These are phyloP conservation scores for Aleiodes leptofemur DNA, from an alignment of 2,888 invertebrate species.

Conservation along the genomic window DNA sequence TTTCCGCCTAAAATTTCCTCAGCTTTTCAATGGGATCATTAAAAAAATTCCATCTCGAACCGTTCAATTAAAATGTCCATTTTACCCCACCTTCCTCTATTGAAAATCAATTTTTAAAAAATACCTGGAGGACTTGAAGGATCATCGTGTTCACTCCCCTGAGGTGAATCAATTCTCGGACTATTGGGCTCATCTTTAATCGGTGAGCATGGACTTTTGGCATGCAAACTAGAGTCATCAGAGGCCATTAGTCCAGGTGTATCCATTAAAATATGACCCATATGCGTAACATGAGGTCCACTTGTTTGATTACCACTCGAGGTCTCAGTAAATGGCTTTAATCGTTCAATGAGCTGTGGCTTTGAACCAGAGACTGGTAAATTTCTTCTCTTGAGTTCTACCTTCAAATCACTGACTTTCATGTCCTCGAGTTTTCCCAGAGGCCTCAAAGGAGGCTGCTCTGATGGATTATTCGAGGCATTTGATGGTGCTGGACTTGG, in stretches of 20 bases:
- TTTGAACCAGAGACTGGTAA: slow-evolving; percentile 97
- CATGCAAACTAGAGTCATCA: slow-evolving; percentile 71
- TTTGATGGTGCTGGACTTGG: slow-evolving; percentile 71
- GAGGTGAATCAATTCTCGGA: slow-evolving; percentile 71
- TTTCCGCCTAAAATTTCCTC: too few relatives aligned
- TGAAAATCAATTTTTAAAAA: neutral
- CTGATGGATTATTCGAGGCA: slow-evolving; percentile 68
- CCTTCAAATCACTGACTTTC: slow-evolving; percentile 94
- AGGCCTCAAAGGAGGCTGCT: slow-evolving; percentile 74
- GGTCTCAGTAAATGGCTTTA: slow-evolving; percentile 83
- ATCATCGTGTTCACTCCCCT: slow-evolving; percentile 75
- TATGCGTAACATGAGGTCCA: slow-evolving; percentile 72
- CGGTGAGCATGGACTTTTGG: slow-evolving; percentile 68
- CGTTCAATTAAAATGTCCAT: too few relatives aligned
- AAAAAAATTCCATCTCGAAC: too few relatives aligned
- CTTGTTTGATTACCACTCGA: slow-evolving; percentile 68
- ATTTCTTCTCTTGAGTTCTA: slow-evolving; percentile 94
- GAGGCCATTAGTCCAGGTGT: slow-evolving; percentile 71
- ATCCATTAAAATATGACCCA: slow-evolving; percentile 75
- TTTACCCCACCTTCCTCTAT: too few relatives aligned
- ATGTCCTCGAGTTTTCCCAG: slow-evolving; percentile 91
- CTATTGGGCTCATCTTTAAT: slow-evolving; percentile 72
- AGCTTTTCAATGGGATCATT: too few relatives aligned
- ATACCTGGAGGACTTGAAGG: slow-evolving; percentile 76
- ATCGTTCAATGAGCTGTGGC: slow-evolving; percentile 93